Base-by-base conservation (phyloP, 64 coral and sea anemone species). In the Pocillopora verrucosa region DNA sequence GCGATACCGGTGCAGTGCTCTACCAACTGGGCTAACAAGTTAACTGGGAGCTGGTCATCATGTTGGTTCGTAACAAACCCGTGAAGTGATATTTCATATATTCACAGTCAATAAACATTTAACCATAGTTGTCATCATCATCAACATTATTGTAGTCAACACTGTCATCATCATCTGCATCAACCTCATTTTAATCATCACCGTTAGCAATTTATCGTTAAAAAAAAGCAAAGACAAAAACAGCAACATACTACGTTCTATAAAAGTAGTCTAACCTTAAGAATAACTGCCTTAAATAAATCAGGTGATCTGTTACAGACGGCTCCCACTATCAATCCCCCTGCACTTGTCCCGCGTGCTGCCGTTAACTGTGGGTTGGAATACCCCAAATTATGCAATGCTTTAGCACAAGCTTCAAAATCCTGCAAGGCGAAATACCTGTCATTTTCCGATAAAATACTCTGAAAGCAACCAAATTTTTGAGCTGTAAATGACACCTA, bases 401-500 rank as follows among this genome's bases (percentile, higher is more conserved):
- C 84, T 80, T 81, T 22, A 13, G 90, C 73, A 61, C 97, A 99
- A 36, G 97, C 93, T 84, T 99, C 97, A 64, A 99, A 99, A 89
- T 99, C 97, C 97, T 99, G 58, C 41, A 16, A 19, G 36, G 68
- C 11, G 80, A 80, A 65, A 7, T 12, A 80, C 22, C 34, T 1
- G 16, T 65, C 24, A 19, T 34, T 65, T 24, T 79, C 20, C 22
- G 60, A 22, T 20, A 61, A 19, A 41, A 36, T 37, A 14, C 10
- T 56, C 58, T 59, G 36, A 56, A 3, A 16, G 76, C 10, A 20
- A 88, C 38, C 65, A 59, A 14, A 36, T 14, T 58, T 72, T 45
- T 5, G 16, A 61, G 36, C 24, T 80, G 58, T 14, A 61, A 77
- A 37, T 12, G 16, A 76, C 20, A 76, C 20, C 19, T 24, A 7